These are phyloP conservation scores for Vombatus ursinus DNA, from an alignment of 2,113 vertebrate species.

Conservation along the genomic window DNA sequence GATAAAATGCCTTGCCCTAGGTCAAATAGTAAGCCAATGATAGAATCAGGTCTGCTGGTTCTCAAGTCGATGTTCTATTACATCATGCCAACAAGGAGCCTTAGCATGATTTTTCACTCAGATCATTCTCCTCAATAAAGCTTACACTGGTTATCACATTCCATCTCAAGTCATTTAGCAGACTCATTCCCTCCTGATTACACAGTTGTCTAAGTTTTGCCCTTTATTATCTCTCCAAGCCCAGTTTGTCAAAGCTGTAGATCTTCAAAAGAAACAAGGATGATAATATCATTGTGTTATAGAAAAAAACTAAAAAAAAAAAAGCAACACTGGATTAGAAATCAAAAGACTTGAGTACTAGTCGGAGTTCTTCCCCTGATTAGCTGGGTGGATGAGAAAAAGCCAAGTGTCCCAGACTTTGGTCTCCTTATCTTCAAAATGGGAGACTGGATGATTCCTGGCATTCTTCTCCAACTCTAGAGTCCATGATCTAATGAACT, in stretches of 20 bases:
- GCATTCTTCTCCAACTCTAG: background rate
- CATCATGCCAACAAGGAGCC: background rate
- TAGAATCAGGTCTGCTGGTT: background rate
- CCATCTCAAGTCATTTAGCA: no score
- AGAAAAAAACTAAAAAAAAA: background rate
- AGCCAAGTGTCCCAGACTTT: background rate
- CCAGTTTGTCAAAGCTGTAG: background rate
- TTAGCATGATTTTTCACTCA: background rate
- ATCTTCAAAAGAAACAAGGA: background rate
- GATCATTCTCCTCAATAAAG: background rate
- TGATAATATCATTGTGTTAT: background rate
- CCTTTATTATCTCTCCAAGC: background rate
- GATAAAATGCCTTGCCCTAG: no score
- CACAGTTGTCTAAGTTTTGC: background rate
- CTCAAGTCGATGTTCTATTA: background rate
- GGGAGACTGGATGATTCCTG: background rate
- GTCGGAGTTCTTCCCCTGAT: background rate
- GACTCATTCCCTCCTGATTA: background rate
- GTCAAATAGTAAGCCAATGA: no score
- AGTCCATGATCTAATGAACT: background rate
- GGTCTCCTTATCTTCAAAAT: background rate
- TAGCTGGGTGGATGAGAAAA: background rate
- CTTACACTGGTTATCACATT: background rate
- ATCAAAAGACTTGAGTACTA: background rate
- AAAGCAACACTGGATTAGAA: background rate